A percentile compares a stretch with the other conserved stretches of the same genome.
These are phyloP conservation scores for Tachina lurida DNA, from an alignment of 2,888 invertebrate genomes.

Conservation along the genomic window DNA sequence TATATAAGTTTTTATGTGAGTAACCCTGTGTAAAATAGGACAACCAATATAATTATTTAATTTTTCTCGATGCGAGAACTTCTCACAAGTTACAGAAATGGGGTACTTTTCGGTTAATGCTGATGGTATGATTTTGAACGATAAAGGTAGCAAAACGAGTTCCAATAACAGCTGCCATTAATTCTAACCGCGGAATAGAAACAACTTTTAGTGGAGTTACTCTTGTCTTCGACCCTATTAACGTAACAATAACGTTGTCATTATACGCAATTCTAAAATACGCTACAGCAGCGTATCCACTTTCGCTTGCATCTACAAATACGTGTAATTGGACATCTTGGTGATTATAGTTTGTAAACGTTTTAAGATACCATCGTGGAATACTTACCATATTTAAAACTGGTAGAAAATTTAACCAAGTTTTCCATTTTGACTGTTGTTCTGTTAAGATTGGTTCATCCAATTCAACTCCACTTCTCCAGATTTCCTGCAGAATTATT, in stretches of 20 bases:
- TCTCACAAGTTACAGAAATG: too few relatives aligned
- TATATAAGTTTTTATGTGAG: too few relatives aligned
- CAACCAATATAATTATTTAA: too few relatives aligned
- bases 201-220: conserved; percentile 61
- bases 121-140: too few relatives aligned
- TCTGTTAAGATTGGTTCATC: too few relatives aligned
- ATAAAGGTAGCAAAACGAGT: conserved; percentile 58
- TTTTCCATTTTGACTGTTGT: conserved; percentile 27
- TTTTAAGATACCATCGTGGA: conserved; percentile 38
- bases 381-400: conserved; percentile 54
- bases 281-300: conserved; percentile 16
- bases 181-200: conserved; percentile 59
- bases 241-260: background rate
- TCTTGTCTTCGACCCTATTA: conserved; percentile 50
- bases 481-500: conserved; percentile 57
- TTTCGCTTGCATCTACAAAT: too few relatives aligned
- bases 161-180: background rate
- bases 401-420: conserved; percentile 68
- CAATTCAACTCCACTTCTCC: conserved; percentile 12
- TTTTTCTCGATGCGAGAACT: too few relatives aligned
- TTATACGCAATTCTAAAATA: conserved; percentile 38
- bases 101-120: background rate
- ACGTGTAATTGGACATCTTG: conserved; percentile 52
- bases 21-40: too few relatives aligned
- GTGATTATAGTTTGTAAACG: background rate